Evolutionary conservation across 2,797 vertebrate species (phyloP), one percentile per base, ranked within the genome.

Genomic region (Enteromius mattozi): DNA sequence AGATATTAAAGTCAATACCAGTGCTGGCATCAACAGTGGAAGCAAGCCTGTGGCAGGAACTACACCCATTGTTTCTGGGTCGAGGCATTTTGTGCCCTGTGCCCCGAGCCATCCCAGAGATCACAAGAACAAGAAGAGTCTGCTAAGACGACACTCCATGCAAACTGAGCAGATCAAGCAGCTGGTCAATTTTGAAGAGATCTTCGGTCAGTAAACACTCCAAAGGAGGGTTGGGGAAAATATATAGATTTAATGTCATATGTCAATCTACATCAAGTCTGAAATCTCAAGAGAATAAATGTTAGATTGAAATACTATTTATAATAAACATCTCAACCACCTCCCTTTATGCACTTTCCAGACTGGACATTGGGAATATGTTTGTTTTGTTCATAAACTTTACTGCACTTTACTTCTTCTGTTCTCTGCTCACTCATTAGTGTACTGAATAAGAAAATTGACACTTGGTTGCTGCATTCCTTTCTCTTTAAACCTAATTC

Each of bases 131-230:
- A 96, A 94, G 0, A 96, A 95, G 90, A 95, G 93, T 85, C 88
- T 98, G 3, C 90, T 96, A 87, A 94, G 97, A 83, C 95, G 96
- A 74, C 97, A 98, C 78, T 98, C 97, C 30, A 95, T 97, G 92
- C 97, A 96, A 92, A 97, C 94, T 0, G 95, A 99, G 85, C 96
- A 97, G 92, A 96, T 97, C 37, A 96, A 96, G 88, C 95, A 96
- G 47, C 89, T 96, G 33, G 93, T 94, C n/a, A 95, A 95, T 91
- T 96, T 96, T 90, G 95, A 94, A 85, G 85, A 94, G 85, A 90
- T 90, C 8, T 90, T 91, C 86, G 92, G 92, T 56, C 92, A 92
- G 82, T 94, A 86, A 87, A 83, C 70, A 63, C 33, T 24, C n/a
- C n/a, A 65, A 24, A 24, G 21, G 10, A 24, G 6, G 21, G 27